phyloP scores from a whole-genome alignment of 1,140 invertebrate genomes.

The Caerostris darwini region DNA sequence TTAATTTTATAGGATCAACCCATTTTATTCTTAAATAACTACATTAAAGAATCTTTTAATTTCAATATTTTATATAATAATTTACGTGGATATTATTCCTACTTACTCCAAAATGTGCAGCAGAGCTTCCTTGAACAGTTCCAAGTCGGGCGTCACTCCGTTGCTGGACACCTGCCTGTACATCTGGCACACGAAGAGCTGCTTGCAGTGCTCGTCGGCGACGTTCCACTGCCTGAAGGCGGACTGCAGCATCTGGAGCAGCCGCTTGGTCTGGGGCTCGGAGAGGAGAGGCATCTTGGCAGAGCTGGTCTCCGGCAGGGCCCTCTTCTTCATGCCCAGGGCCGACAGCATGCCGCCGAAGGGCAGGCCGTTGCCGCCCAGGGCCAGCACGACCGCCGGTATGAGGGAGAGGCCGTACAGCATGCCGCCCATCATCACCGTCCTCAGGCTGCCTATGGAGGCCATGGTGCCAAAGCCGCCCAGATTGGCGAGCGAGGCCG shows the following conservation, averaged over 20 bases:
- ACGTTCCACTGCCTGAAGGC: constrained; percentile 72
- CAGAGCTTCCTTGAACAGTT: constrained; percentile 74
- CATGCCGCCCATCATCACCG: constrained; percentile 76
- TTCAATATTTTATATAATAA: neutral
- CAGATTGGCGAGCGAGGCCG: constrained; percentile 1
- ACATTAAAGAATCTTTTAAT: no score
- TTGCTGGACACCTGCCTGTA: constrained; percentile 73
- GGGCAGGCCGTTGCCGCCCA: constrained; percentile 54
- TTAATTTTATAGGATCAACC: no score
- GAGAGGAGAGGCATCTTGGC: constrained; percentile 67
- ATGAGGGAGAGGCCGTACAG: constrained; percentile 69
- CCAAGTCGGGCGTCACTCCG: constrained; percentile 71
- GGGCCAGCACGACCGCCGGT: constrained; percentile 56
- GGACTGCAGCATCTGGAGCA: constrained; percentile 69
- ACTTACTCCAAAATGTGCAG: constrained; percentile 76
- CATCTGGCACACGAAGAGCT: constrained; percentile 75
- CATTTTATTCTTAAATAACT: no score
- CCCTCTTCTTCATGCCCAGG: constrained; percentile 37
- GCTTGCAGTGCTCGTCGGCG: constrained; percentile 69
- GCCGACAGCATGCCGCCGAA: constrained; percentile 43
- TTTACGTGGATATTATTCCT: neutral
- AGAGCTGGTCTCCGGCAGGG: constrained; percentile 37
- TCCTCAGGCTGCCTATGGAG: constrained; percentile 51
- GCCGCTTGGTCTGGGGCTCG: constrained; percentile 40
- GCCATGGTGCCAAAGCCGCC: constrained; percentile 25